Conservation (phyloP, 2,888 invertebrate species). For the Caenorhabditis sp. region DNA sequence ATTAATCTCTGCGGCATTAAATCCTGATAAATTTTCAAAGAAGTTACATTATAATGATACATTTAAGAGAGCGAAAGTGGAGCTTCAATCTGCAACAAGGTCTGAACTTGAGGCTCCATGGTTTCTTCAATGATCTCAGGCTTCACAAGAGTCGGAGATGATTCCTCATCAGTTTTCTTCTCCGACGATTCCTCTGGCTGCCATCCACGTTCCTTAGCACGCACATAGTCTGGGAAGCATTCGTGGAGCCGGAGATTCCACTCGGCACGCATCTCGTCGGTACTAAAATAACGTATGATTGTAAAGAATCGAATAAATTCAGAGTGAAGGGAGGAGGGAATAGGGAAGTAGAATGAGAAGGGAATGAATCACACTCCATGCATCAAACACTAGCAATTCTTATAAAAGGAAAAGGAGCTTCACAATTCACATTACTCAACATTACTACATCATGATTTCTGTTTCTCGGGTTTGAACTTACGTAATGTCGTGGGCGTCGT, state of each 20-base stretch:
- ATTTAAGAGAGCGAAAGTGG: background rate
- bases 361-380: constrained; percentile 39
- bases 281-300: constrained; percentile 52
- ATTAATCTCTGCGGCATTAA: background rate
- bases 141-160: constrained; percentile 15
- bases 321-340: background rate
- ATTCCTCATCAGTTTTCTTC: constrained; percentile 35
- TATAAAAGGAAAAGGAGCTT: background rate
- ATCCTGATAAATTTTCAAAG: background rate
- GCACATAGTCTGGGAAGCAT: constrained; percentile 75
- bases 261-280: constrained; percentile 74
- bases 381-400: constrained; percentile 22
- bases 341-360: constrained; percentile 4
- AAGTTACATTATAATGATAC: background rate
- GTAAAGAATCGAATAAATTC: background rate
- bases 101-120: constrained; percentile 14
- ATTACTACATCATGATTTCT: constrained; percentile 15
- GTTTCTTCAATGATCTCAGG: constrained; percentile 24
- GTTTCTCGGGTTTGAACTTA: constrained; percentile 44
- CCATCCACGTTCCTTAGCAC: constrained; percentile 73
- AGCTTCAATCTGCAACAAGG: constrained; percentile 14
- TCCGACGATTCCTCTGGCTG: constrained; percentile 62
- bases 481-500: constrained; percentile 73
- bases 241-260: constrained; percentile 71
- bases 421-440: constrained; percentile 32